Conservation (phyloP, 1,140 invertebrate genomes). For the Heliothis subflexa region DNA sequence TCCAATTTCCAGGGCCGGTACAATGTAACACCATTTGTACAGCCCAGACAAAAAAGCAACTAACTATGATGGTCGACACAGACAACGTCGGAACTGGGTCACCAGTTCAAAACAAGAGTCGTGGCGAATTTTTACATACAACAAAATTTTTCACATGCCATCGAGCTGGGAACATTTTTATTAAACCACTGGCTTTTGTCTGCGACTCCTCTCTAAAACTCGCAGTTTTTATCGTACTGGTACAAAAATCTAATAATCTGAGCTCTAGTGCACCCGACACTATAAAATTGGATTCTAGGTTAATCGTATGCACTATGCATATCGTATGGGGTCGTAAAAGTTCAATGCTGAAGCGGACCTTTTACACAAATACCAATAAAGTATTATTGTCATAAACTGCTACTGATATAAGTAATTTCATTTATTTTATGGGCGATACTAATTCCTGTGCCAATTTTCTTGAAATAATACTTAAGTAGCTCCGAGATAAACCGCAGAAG, state of each 20-base stretch:
- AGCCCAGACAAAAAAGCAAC: conserved; percentile 4
- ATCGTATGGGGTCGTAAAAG: conserved; percentile 7
- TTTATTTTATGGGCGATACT: not conserved
- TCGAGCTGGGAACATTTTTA: conserved; percentile 61
- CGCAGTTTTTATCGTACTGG: conserved; percentile 1
- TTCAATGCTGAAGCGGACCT: not conserved
- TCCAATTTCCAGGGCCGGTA: not conserved
- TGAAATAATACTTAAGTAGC: not conserved
- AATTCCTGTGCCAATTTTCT: not conserved
- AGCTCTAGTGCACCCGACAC: not conserved
- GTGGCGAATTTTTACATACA: conserved; percentile 21
- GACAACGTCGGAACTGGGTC: conserved; percentile 24
- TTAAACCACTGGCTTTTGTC: conserved; percentile 50
- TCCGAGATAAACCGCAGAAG: not conserved
- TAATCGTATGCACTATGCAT: conserved; percentile 15
- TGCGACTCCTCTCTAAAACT: conserved; percentile 5
- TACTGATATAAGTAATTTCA: not conserved
- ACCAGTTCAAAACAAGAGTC: conserved; percentile 20
- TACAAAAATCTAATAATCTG: conserved; percentile 10
- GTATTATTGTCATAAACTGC: conserved; percentile 18
- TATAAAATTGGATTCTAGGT: not conserved
- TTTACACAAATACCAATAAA: conserved; percentile 1
- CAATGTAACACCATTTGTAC: conserved; percentile 12
- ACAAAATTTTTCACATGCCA: conserved; percentile 26
- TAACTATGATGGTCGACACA: conserved; percentile 11